Evolutionary conservation across 2,113 vertebrate genomes (phyloP).

Genomic region (Elachura formosa): DNA sequence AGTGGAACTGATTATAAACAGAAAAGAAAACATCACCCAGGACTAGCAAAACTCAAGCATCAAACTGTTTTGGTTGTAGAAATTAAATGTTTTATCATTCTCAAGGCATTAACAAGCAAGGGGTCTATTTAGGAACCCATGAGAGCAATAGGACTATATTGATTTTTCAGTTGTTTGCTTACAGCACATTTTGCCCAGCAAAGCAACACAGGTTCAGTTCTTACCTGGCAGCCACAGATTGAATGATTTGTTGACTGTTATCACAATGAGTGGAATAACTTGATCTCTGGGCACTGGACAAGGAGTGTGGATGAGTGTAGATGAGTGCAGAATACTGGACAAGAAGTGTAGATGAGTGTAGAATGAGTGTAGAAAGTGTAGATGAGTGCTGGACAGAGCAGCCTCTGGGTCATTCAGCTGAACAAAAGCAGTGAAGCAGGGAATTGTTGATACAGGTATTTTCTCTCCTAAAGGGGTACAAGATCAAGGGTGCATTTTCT

Average conservation of each 20-base stretch:
- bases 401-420: neutral
- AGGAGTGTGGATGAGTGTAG: neutral
- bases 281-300: neutral
- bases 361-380: too few species aligned
- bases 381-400: neutral
- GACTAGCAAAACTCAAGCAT: neutral
- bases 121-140: neutral
- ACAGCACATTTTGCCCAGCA: neutral
- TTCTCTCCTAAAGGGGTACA: neutral
- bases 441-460: neutral
- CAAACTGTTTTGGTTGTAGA: neutral
- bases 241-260: neutral
- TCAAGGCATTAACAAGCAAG: neutral
- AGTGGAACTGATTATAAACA: slow-evolving; percentile 40
- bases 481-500: neutral
- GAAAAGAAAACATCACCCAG: neutral
- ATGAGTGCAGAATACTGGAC: too few species aligned
- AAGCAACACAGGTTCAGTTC: neutral
- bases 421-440: neutral
- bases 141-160: neutral
- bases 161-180: neutral
- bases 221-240: neutral
- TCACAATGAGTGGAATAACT: neutral
- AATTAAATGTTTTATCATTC: slow-evolving; percentile 10
- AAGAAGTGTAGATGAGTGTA: neutral